These are phyloP conservation scores for Leptoteleia sp. DNA, from an alignment of 1,140 invertebrate genomes.

Conservation along the genomic window DNA sequence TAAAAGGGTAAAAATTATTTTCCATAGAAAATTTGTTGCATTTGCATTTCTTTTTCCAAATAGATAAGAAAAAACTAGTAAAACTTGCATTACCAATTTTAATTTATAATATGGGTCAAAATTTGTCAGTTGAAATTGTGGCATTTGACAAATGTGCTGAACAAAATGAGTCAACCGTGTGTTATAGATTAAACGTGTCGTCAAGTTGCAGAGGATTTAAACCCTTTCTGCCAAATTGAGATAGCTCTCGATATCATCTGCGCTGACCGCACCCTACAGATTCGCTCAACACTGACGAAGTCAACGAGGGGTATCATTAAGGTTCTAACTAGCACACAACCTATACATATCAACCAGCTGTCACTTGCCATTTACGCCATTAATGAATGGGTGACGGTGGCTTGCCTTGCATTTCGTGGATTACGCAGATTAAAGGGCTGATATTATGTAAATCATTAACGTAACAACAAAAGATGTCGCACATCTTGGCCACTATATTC, in stretches of 20 bases:
- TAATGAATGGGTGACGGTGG: conserved; percentile 72
- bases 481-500: too few species aligned
- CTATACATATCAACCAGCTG: conserved; percentile 69
- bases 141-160: conserved; percentile 34
- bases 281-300: conserved; percentile 46
- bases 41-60: too few species aligned
- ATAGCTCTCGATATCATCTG: conserved; percentile 61
- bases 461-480: conserved; percentile 15
- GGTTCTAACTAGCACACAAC: conserved; percentile 51
- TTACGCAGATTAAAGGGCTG: conserved; percentile 72
- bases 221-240: conserved; percentile 54
- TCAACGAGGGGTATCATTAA: conserved; percentile 49
- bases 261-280: conserved; percentile 60
- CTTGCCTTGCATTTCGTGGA: conserved; percentile 67
- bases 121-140: too few species aligned
- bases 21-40: too few species aligned
- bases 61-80: too few species aligned
- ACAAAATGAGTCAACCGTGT: conserved; percentile 27
- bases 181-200: conserved; percentile 45
- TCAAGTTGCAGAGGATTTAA: conserved; percentile 57
- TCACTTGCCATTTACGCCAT: conserved; percentile 73
- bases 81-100: too few species aligned
- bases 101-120: too few species aligned
- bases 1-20: too few species aligned
- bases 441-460: conserved; percentile 65